Conservation (phyloP, 2,797 vertebrate genomes). For the Acipenser oxyrinchus region DNA sequence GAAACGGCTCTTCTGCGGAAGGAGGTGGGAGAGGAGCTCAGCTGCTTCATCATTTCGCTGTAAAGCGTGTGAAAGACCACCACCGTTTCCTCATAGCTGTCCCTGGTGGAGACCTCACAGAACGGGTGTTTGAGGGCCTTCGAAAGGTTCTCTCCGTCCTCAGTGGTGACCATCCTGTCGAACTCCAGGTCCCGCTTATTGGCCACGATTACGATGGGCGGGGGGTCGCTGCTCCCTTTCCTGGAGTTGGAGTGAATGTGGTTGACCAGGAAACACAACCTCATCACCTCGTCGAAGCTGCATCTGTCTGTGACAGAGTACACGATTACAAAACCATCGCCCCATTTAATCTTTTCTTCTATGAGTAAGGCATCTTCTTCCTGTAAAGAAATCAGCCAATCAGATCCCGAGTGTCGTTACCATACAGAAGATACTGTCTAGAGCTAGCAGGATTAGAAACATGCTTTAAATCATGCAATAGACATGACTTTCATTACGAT, state of each 20-base stretch:
- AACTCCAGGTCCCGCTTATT: constrained; percentile 69
- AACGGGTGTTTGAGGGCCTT: constrained; percentile 54
- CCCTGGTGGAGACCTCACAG: constrained; percentile 60
- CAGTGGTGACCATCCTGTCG: constrained; percentile 60
- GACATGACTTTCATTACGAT: no score
- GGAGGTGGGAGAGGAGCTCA: constrained; percentile 46
- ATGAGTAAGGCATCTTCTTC: constrained; percentile 67
- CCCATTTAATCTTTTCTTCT: constrained; percentile 72
- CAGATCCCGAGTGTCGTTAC: no score
- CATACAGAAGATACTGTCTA: no score
- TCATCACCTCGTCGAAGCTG: constrained; percentile 67
- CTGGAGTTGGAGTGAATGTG: constrained; percentile 51
- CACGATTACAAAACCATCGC: constrained; percentile 58
- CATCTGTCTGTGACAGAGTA: constrained; percentile 68
- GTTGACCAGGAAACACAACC: constrained; percentile 64
- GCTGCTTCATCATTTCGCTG: constrained; percentile 50
- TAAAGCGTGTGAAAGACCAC: constrained; percentile 52
- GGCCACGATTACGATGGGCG: constrained; percentile 53
- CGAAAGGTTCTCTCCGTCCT: constrained; percentile 53
- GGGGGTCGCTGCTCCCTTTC: constrained; percentile 39
- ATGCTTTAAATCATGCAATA: no score
- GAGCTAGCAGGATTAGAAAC: no score
- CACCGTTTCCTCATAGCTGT: constrained; percentile 59
- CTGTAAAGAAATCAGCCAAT: constrained; percentile 23
- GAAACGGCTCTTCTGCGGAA: constrained; percentile 56